A percentile compares a stretch with the other conserved stretches of the same genome.
These are phyloP conservation scores for Drosophila takahashii DNA, from an alignment of 1,140 invertebrate genomes.

Conservation along the genomic window DNA sequence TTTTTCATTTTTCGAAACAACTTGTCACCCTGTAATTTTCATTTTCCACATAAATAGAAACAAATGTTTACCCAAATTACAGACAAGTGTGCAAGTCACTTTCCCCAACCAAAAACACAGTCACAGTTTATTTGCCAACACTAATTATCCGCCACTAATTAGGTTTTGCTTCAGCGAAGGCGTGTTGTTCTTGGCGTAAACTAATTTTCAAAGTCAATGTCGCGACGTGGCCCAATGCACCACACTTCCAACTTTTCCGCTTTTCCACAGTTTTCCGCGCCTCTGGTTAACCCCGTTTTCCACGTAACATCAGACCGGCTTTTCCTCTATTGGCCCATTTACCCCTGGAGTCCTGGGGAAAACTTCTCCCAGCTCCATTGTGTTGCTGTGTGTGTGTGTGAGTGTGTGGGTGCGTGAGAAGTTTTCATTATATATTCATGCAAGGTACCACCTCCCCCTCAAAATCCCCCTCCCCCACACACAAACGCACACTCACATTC, in stretches of 20 bases:
- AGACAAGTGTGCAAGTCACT: conserved; percentile 5
- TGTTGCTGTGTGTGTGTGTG: conserved; percentile 23
- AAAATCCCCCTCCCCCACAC: neutral
- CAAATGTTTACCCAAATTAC: neutral
- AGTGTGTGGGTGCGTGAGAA: conserved; percentile 63
- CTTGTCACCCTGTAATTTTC: neutral
- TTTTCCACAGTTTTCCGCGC: conserved; percentile 1
- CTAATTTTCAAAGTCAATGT: conserved; percentile 78
- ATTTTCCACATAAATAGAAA: neutral
- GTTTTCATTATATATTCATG: conserved; percentile 73
- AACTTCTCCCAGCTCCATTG: conserved; percentile 16
- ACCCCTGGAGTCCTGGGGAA: conserved; percentile 12
- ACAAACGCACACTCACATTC: conserved; percentile 10
- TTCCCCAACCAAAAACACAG: neutral
- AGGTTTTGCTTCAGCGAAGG: conserved; percentile 17
- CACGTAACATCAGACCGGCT: conserved; percentile 5
- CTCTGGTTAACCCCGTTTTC: conserved; percentile 28
- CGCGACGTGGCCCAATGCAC: conserved; percentile 46
- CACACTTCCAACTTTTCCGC: conserved; percentile 14
- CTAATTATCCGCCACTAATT: conserved; percentile 47
- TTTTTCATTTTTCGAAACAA: neutral
- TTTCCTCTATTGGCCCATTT: conserved; percentile 18
- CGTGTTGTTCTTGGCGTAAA: conserved; percentile 30
- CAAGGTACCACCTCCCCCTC: neutral
- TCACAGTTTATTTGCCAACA: conserved; percentile 26